A percentile compares a stretch with the other conserved stretches of the same genome.
Conservation (phyloP, 2,113 vertebrate genomes). For the Anhinga rufa region DNA sequence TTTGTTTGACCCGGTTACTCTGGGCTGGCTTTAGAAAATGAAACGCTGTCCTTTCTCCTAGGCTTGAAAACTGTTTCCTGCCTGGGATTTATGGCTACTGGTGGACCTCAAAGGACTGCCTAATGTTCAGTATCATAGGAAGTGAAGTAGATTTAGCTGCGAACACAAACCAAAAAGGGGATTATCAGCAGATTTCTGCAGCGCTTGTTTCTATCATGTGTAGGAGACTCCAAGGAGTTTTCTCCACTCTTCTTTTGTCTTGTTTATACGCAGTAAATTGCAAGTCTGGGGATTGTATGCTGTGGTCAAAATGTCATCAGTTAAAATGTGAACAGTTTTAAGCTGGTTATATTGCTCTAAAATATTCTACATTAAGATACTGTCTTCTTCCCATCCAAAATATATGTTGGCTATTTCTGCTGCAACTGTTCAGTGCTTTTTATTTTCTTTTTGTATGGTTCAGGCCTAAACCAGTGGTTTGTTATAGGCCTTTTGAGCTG, state of each 20-base stretch:
- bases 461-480: not conserved
- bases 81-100: slow-evolving; percentile 53
- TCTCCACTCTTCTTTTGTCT: not conserved
- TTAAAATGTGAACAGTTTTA: not conserved
- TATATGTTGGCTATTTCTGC: not conserved
- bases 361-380: not conserved
- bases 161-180: not conserved
- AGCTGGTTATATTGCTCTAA: not conserved
- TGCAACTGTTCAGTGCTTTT: not conserved
- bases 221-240: not conserved
- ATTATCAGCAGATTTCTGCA: slow-evolving; percentile 36
- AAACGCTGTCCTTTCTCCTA: slow-evolving; percentile 45
- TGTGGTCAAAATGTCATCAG: slow-evolving; percentile 11
- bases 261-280: not conserved
- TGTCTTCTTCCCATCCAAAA: not conserved
- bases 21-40: slow-evolving; percentile 54
- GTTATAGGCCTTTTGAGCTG: not conserved
- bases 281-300: not conserved
- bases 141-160: not conserved
- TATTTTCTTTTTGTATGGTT: not conserved
- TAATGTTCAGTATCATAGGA: slow-evolving; percentile 15
- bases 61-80: slow-evolving; percentile 54
- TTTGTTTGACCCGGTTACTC: slow-evolving; percentile 47
- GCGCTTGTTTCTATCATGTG: not conserved
- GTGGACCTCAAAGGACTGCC: slow-evolving; percentile 33